Percentiles rank a stretch among this genome's conserved stretches.
phyloP scores from a whole-genome alignment of 2,888 invertebrate species.

The Diadegma fenestrale region DNA sequence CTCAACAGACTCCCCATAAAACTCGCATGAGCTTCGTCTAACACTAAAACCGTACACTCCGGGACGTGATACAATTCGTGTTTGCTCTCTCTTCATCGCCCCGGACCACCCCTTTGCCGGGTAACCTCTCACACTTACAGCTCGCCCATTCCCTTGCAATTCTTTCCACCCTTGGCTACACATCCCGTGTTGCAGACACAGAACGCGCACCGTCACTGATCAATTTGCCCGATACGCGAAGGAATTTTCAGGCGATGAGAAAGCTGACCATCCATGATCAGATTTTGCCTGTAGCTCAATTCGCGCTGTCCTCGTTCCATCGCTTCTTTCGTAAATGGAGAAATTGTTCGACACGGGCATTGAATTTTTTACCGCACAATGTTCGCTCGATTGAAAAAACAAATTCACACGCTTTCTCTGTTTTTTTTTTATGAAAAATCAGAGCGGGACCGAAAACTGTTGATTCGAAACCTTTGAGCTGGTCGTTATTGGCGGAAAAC shows the following conservation, averaged over 20 bases:
- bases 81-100: constrained; percentile 69
- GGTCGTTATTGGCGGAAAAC: no score
- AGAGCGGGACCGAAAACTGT: not conserved
- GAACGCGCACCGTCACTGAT: constrained; percentile 63
- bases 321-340: not conserved
- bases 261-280: constrained; percentile 57
- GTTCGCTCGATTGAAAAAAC: not conserved
- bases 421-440: constrained; percentile 1
- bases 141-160: constrained; percentile 3
- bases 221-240: constrained; percentile 66
- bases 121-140: constrained; percentile 1
- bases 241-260: constrained; percentile 57
- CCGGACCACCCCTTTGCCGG: constrained; percentile 17
- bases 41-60: constrained; percentile 27
- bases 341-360: constrained; percentile 5
- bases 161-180: not conserved
- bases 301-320: constrained; percentile 21
- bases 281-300: constrained; percentile 50
- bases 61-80: constrained; percentile 72
- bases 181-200: not conserved
- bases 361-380: not conserved
- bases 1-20: constrained; percentile 4
- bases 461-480: not conserved
- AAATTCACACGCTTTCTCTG: not conserved
- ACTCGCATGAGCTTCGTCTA: constrained; percentile 1